Base-by-base conservation (phyloP, 2,113 vertebrate species). In the Ptilonorhynchus violaceus region DNA sequence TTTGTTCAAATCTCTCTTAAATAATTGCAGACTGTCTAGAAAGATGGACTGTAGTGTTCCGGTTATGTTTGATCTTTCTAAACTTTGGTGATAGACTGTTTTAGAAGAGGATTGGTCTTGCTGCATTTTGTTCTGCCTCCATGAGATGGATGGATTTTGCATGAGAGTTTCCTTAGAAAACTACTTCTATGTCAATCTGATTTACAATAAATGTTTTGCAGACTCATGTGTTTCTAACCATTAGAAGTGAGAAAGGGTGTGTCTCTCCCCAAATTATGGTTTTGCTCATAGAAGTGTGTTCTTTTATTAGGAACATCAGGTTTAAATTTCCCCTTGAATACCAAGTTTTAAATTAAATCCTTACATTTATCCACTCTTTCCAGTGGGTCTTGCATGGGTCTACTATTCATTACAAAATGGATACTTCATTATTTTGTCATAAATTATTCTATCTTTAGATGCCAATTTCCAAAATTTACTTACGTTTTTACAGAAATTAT, bases 321-420 rank as follows among this genome's bases (percentile, higher is more conserved):
- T 85, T 96, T 95, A 89, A 52, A 87, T 97, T 96, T 97, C 89
- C 60, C 62, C 33, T 97, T 50, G 46, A 94, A 91, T 95, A 47
- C 47, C 35, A 88, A 79, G 53, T 92, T 94, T 95, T 85, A 86
- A 93, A 94, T 96, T 23, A 87, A 92, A 89, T 56, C 67, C 70
- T 73, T 81, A 79, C 49, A 74, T 47, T 70, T 92, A 55, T 14
- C 23, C 4, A 4, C 42, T 94, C 16, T 92, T 97, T 93, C 15
- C 22, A 91, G 37, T 6, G 10, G 37, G 37, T 39, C 47, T 87
- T 92, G 37, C 41, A 44, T 56, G 83, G 52, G 67, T 62, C 37
- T 81, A 5, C 46, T 73, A 15, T 91, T 89, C 19, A 22, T 85
- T 89, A 28, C 19, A 83, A 84, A 91, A 68, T 52, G 33, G 35